Evolutionary conservation across 2,888 invertebrate genomes (phyloP).

Genomic region (Athalia cordata): DNA sequence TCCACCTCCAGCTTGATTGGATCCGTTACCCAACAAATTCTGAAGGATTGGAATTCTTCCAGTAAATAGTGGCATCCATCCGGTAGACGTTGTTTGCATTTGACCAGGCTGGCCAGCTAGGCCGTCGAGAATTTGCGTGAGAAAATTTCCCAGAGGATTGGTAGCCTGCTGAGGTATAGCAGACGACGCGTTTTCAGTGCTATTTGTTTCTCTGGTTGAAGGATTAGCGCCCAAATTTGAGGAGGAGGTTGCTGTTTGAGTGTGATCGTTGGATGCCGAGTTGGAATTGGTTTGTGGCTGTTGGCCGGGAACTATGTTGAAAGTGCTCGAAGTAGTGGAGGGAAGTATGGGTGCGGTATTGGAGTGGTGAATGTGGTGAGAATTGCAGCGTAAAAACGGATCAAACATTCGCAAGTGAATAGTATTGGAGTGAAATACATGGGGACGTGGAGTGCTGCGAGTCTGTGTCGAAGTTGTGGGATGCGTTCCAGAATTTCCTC

Average conservation of each 20-base stretch:
- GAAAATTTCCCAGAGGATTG: conserved; percentile 42
- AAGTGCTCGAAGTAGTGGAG: conserved; percentile 48
- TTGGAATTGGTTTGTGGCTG: conserved; percentile 27
- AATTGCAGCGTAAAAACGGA: conserved; percentile 83
- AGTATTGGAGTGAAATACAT: conserved; percentile 79
- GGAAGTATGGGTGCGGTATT: conserved; percentile 55
- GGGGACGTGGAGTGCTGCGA: conserved; percentile 81
- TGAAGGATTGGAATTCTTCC: conserved; percentile 42
- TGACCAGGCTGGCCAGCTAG: conserved; percentile 21
- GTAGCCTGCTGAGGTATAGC: conserved; percentile 48
- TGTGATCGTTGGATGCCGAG: conserved; percentile 55
- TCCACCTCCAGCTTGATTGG: conserved; percentile 22
- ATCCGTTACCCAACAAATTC: conserved; percentile 44
- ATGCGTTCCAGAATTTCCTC: conserved; percentile 81
- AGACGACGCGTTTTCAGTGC: conserved; percentile 51
- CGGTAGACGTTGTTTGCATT: conserved; percentile 18
- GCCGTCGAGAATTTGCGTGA: conserved; percentile 47
- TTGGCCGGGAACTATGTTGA: neutral
- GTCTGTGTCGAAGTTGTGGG: conserved; percentile 84
- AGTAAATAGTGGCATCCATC: conserved; percentile 46
- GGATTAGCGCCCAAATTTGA: conserved; percentile 47
- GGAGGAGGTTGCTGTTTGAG: conserved; percentile 58
- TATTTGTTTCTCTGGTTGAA: conserved; percentile 39
- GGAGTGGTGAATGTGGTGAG: conserved; percentile 78
- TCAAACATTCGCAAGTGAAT: conserved; percentile 78